phyloP scores from a whole-genome alignment of 2,888 invertebrate species.

The Drosophila tripunctata region DNA sequence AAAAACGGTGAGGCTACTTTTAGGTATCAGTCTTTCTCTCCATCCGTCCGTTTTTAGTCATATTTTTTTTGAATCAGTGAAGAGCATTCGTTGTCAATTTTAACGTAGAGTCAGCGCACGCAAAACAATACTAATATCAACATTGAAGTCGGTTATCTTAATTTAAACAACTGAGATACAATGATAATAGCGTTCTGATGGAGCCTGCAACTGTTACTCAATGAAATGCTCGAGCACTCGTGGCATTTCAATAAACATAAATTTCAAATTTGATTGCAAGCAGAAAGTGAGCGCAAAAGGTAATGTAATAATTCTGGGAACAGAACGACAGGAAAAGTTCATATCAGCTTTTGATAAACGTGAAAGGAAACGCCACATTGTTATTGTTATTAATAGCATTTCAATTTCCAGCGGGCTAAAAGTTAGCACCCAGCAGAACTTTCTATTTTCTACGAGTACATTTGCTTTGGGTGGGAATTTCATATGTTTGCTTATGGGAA shows the following conservation, averaged over 20 bases:
- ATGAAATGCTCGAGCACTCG: slow-evolving; percentile 4
- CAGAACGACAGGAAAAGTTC: slow-evolving; percentile 6
- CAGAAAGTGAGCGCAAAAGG: neutral
- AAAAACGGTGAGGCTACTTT: neutral
- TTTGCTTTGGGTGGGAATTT: neutral
- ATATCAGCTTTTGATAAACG: neutral
- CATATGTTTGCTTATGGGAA: neutral
- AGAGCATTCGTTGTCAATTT: slow-evolving; percentile 7
- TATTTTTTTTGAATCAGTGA: neutral
- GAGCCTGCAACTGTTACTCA: slow-evolving; percentile 10
- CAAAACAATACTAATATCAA: slow-evolving; percentile 23
- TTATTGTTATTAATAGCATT: slow-evolving; percentile 5
- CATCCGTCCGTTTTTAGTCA: slow-evolving; percentile 1
- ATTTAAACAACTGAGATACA: slow-evolving; percentile 35
- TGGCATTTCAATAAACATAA: slow-evolving; percentile 43
- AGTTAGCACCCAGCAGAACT: neutral
- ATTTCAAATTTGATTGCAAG: slow-evolving; percentile 34
- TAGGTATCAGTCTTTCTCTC: slow-evolving; percentile 1
- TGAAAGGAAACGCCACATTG: slow-evolving; percentile 1
- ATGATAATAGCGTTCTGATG: neutral
- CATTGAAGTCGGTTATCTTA: slow-evolving; percentile 25
- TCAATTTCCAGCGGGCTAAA: neutral
- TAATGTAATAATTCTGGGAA: slow-evolving; percentile 17
- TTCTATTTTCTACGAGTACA: neutral
- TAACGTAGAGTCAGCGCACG: slow-evolving; percentile 34